Percentiles rank a stretch among this genome's conserved stretches.
phyloP scores from a whole-genome alignment of 2,113 vertebrate species.

The Ameiurus melas region DNA sequence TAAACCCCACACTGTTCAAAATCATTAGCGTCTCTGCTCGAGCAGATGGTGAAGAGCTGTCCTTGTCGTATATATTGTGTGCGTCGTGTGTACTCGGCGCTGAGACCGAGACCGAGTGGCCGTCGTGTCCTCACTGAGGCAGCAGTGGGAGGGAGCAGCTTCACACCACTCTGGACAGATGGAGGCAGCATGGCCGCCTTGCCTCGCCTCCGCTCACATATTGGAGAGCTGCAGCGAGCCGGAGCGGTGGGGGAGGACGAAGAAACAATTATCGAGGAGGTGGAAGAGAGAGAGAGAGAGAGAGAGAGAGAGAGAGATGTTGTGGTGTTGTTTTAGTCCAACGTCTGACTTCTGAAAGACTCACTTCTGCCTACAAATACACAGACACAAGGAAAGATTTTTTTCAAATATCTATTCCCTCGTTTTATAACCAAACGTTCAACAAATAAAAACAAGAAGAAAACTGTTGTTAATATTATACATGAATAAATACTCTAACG shows the following conservation, averaged over 20 bases:
- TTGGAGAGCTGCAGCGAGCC: slow-evolving; percentile 42
- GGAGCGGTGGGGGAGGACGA: slow-evolving; percentile 24
- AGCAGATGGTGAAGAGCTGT: slow-evolving; percentile 8
- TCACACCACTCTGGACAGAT: slow-evolving; percentile 58
- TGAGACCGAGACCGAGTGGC: slow-evolving; percentile 22
- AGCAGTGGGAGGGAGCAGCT: slow-evolving; percentile 28
- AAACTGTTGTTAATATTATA: not conserved
- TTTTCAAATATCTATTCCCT: not conserved
- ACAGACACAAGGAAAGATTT: not conserved
- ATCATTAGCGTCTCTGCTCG: slow-evolving; percentile 16
- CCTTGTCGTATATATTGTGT: slow-evolving; percentile 4
- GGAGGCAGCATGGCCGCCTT: slow-evolving; percentile 51
- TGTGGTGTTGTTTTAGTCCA: not conserved
- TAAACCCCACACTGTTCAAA: slow-evolving; percentile 13
- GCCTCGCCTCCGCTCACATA: slow-evolving; percentile 51
- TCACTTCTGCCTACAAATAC: not conserved
- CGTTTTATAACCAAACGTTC: not conserved
- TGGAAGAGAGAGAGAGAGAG: not conserved
- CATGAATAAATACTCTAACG: not conserved
- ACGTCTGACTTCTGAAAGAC: not conserved
- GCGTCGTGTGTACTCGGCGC: slow-evolving; percentile 4
- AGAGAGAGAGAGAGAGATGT: not conserved
- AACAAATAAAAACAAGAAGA: not conserved
- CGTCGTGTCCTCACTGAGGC: slow-evolving; percentile 17
- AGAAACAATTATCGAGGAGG: slow-evolving; percentile 35